These are phyloP conservation scores for Glossosoma conforme DNA, from an alignment of 1,140 invertebrate genomes.

Conservation along the genomic window DNA sequence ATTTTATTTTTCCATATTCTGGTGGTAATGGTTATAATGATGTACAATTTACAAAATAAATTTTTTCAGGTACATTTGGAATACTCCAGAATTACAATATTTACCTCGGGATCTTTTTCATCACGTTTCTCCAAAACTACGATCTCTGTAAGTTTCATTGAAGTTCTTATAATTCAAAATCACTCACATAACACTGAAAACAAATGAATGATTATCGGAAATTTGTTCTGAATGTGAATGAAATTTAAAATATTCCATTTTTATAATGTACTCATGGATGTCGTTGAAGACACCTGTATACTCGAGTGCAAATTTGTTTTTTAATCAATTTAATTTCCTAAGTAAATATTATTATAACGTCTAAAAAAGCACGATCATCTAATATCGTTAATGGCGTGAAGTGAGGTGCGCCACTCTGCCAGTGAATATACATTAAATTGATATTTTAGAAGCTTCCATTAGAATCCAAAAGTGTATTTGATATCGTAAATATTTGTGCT, in stretches of 20 bases:
- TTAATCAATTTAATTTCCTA: too few species aligned
- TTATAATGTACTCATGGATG: constrained; percentile 3
- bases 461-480: too few species aligned
- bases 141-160: constrained; percentile 14
- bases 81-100: constrained; percentile 15
- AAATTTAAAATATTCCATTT: constrained; percentile 2
- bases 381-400: too few species aligned
- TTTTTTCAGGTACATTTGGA: constrained; percentile 24
- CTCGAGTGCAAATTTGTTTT: too few species aligned
- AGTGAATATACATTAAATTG: too few species aligned
- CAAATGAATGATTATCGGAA: not conserved
- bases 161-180: not conserved
- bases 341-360: too few species aligned
- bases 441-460: too few species aligned
- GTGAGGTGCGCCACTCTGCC: too few species aligned
- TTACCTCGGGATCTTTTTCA: constrained; percentile 15
- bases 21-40: not conserved
- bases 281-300: not conserved
- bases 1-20: not conserved
- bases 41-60: constrained; percentile 5
- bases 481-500: too few species aligned
- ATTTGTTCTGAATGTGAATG: not conserved
- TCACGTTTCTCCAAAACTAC: constrained; percentile 11
- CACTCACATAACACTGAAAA: not conserved
- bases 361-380: too few species aligned